Evolutionary conservation across 2,797 vertebrate genomes (phyloP).

Genomic region (Holocentrus rufus): DNA sequence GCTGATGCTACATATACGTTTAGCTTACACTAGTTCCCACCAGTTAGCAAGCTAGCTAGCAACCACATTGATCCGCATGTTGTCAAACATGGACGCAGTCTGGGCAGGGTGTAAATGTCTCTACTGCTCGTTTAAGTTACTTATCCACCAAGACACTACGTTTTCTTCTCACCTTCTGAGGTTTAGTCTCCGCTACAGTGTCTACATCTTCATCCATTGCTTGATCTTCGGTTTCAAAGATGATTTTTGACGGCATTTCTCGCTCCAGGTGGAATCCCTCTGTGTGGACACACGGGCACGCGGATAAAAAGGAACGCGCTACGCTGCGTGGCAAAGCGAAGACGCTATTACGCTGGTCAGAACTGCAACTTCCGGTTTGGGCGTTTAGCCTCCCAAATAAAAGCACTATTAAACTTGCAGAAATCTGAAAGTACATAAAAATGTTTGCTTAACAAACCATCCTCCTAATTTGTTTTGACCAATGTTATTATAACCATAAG

Average conservation of each 20-base stretch:
- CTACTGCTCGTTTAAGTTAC: background rate
- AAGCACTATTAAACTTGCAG: too few species aligned
- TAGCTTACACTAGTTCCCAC: rapidly evolving
- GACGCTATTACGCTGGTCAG: too few species aligned
- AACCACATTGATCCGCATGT: constrained; percentile 65
- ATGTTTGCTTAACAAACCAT: too few species aligned
- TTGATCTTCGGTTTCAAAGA: constrained; percentile 60
- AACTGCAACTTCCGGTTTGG: too few species aligned
- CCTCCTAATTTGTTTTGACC: too few species aligned
- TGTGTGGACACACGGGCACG: constrained; percentile 60
- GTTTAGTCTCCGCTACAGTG: constrained; percentile 45
- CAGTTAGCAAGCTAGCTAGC: constrained; percentile 9
- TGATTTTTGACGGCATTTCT: constrained; percentile 78
- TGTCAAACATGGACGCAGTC: constrained; percentile 57
- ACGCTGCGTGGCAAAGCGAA: background rate
- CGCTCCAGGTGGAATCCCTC: constrained; percentile 63
- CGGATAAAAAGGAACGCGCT: constrained; percentile 73
- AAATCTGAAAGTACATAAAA: too few species aligned
- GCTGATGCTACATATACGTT: too few species aligned
- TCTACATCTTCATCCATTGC: constrained; percentile 61
- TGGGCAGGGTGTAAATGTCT: background rate
- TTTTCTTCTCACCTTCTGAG: constrained; percentile 65
- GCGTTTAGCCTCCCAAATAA: too few species aligned
- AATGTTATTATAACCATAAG: too few species aligned
- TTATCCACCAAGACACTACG: background rate